Evolutionary conservation across 2,797 vertebrate species (phyloP).

Genomic region (Carcharodon carcharias): DNA sequence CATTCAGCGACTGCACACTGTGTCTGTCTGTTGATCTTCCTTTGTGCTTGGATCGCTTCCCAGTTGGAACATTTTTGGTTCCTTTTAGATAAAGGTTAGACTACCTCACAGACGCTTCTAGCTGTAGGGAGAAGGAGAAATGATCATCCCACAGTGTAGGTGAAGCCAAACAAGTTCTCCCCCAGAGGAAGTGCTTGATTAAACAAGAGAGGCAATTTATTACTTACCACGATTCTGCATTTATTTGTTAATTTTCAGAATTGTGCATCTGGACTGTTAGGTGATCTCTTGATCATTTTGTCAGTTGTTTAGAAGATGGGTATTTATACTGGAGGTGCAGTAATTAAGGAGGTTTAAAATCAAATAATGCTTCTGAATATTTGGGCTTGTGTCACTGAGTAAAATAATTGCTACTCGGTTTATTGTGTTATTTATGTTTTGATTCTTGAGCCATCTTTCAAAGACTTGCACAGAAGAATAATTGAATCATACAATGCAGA

Average conservation of each 20-base stretch:
- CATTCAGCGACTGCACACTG: background rate
- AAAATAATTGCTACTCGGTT: background rate
- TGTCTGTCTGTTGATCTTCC: constrained; percentile 10
- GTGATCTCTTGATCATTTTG: constrained; percentile 16
- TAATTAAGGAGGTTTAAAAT: constrained; percentile 15
- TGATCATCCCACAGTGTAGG: background rate
- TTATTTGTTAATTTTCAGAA: constrained; percentile 4
- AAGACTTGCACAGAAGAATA: background rate
- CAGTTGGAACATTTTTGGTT: background rate
- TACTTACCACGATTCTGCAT: background rate
- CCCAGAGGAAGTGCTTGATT: background rate
- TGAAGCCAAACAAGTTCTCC: background rate
- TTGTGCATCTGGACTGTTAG: background rate
- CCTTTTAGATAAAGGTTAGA: constrained; percentile 7
- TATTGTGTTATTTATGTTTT: background rate
- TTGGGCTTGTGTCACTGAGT: background rate
- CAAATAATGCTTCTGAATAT: constrained; percentile 17
- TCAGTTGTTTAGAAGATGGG: background rate
- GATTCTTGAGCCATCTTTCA: background rate
- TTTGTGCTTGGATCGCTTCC: constrained; percentile 14
- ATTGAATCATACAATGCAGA: background rate
- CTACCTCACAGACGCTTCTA: background rate
- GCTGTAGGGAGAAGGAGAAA: background rate
- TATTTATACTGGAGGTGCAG: background rate
- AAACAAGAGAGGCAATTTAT: constrained; percentile 34